These are phyloP conservation scores for Netelia fuscicornis DNA, from an alignment of 2,888 invertebrate species.

Conservation along the genomic window DNA sequence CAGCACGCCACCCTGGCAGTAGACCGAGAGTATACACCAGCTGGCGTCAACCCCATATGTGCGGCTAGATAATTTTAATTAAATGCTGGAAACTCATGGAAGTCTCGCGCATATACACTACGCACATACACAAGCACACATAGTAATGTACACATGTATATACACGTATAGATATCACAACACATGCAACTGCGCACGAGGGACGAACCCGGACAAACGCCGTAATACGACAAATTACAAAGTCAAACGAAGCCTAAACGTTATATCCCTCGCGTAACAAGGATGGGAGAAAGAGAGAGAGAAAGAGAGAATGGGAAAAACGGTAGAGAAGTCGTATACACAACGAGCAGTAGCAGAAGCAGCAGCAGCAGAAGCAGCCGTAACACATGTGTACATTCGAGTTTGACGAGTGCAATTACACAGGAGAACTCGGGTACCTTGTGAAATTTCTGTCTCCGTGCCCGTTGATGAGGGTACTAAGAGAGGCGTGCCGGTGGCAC, in stretches of 20 bases:
- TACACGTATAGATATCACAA: slow-evolving; percentile 25
- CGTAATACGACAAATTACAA: slow-evolving; percentile 69
- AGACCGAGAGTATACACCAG: slow-evolving; percentile 54
- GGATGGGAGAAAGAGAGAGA: slow-evolving; percentile 5
- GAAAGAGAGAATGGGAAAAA: slow-evolving; percentile 33
- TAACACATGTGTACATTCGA: slow-evolving; percentile 64
- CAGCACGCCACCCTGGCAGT: neutral
- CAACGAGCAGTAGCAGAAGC: slow-evolving; percentile 4
- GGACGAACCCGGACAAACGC: slow-evolving; percentile 29
- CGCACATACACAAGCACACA: slow-evolving; percentile 5
- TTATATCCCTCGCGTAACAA: slow-evolving; percentile 49
- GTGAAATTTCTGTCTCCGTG: slow-evolving; percentile 61
- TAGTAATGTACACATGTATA: slow-evolving; percentile 14
- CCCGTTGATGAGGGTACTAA: slow-evolving; percentile 65
- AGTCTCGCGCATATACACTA: slow-evolving; percentile 35
- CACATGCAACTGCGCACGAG: slow-evolving; percentile 9
- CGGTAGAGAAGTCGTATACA: slow-evolving; percentile 34
- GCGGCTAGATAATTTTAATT: slow-evolving; percentile 71
- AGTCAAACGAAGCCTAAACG: slow-evolving; percentile 73
- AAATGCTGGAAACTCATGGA: slow-evolving; percentile 64
- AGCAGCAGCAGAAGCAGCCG: slow-evolving; percentile 3
- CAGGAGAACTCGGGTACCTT: slow-evolving; percentile 45
- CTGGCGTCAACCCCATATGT: slow-evolving; percentile 60
- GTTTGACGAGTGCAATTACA: slow-evolving; percentile 72
- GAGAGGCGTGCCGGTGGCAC: slow-evolving; percentile 62